Base-by-base conservation (phyloP, 2,888 invertebrate genomes). In the Calephelis perditalis region DNA sequence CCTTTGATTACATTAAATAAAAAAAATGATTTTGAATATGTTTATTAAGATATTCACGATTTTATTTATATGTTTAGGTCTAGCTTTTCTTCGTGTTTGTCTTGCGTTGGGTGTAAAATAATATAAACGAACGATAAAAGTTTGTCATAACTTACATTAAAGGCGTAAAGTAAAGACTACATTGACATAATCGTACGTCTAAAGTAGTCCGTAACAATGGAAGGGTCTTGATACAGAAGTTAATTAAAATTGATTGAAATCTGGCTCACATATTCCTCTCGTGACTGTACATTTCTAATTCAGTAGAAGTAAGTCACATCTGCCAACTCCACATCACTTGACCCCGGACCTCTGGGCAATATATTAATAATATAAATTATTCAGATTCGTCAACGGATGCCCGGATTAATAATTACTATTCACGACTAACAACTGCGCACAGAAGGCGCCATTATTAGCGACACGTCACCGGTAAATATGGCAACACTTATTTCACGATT, bases 401-500 rank as follows among this genome's bases (percentile, higher is more conserved):
- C 73, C 73, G 77, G 85, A 87, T 88, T 87, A 86, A 83, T 87
- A 78, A 86, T 86, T 82, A 86, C 86, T 84, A 86, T 79, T 84
- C 79, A 74, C 76, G 75, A 70, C 69, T 73, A 71, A 65, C 73
- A 75, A 82, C 77, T 78, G 79, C 75, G 74, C 77, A 69, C 86
- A 86, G 84, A 82, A 85, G 86, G 85, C 79, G 75, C 78, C 68
- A 77, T 82, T 86, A 87, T 87, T 86, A 85, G 86, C 84, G 81
- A 86, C 78, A 86, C 85, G 86, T 88, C 89, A 87, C 86, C 80
- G 74, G 85, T 88, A 89, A 90, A 89, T 89, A 89, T 89, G 87
- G 86, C 82, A 86, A 88, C 87, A 89, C 87, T 89, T 87, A 86
- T 87, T 88, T 79, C 76, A 81, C 82, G 79, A 90, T 89, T 89